These are phyloP conservation scores for Galemys pyrenaicus DNA, from an alignment of 2,113 vertebrate genomes.

Conservation along the genomic window DNA sequence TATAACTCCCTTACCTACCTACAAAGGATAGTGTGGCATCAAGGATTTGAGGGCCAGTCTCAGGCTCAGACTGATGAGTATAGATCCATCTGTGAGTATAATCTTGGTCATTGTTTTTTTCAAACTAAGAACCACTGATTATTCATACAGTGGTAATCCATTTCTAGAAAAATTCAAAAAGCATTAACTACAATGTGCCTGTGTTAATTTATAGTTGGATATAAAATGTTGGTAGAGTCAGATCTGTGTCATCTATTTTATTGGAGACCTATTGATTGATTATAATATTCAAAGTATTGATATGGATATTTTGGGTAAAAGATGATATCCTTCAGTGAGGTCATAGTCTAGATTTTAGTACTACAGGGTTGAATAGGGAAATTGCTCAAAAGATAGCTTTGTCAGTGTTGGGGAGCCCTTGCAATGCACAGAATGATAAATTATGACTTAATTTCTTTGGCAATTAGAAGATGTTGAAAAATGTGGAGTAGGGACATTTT, in stretches of 20 bases:
- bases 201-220: neutral
- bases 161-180: neutral
- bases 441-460: slow-evolving; percentile 48
- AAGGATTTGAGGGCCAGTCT: neutral
- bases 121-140: neutral
- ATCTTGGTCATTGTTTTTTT: neutral
- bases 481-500: slow-evolving; percentile 53
- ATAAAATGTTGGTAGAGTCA: neutral
- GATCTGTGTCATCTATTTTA: neutral
- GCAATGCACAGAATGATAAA: slow-evolving; percentile 48
- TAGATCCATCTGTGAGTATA: neutral
- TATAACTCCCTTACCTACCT: neutral
- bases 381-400: neutral
- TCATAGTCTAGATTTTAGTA: neutral
- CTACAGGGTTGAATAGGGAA: neutral
- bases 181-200: neutral
- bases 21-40: neutral
- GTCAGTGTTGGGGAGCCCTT: neutral
- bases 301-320: neutral
- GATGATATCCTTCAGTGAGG: neutral
- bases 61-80: neutral
- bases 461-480: slow-evolving; percentile 57
- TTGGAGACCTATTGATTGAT: neutral
- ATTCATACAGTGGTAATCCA: neutral
- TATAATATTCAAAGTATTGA: neutral